phyloP scores from a whole-genome alignment of 2,797 vertebrate species.

The Crypturellus tataupa region DNA sequence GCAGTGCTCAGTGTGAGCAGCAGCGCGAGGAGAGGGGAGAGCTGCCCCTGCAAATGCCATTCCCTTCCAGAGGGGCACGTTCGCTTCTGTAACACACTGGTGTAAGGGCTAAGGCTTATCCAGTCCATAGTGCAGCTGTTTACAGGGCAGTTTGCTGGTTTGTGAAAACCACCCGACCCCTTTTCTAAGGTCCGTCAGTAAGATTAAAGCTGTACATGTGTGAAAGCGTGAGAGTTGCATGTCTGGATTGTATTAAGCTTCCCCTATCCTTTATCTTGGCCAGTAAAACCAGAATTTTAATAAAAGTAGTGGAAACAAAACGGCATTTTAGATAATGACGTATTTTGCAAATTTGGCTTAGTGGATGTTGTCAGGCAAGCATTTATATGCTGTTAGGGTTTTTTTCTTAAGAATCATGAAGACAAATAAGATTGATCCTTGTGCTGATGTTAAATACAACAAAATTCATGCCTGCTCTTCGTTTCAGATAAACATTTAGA shows the following conservation, averaged over 20 bases:
- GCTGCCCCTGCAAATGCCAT: no score
- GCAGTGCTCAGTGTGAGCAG: not conserved
- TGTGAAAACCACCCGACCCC: not conserved
- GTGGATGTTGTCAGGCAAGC: not conserved
- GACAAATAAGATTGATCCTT: not conserved
- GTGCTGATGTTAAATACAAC: not conserved
- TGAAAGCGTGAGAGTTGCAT: not conserved
- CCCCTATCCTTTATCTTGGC: not conserved
- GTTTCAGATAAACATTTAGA: not conserved
- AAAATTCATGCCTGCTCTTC: not conserved
- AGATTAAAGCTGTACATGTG: constrained; percentile 15
- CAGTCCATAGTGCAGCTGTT: not conserved
- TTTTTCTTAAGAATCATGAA: not conserved
- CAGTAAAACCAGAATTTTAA: not conserved
- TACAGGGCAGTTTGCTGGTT: not conserved
- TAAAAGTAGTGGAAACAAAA: not conserved
- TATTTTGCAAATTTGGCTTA: not conserved
- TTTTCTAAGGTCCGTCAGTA: not conserved
- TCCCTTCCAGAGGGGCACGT: not conserved
- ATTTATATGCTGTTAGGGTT: not conserved
- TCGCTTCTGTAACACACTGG: not conserved
- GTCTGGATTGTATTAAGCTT: constrained; percentile 1
- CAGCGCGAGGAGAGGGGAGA: not conserved
- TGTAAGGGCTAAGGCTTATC: not conserved
- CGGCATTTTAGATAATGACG: not conserved